Percentiles rank a stretch among this genome's conserved stretches.
These are phyloP conservation scores for Charina bottae DNA, from an alignment of 2,113 vertebrate species.

Conservation along the genomic window DNA sequence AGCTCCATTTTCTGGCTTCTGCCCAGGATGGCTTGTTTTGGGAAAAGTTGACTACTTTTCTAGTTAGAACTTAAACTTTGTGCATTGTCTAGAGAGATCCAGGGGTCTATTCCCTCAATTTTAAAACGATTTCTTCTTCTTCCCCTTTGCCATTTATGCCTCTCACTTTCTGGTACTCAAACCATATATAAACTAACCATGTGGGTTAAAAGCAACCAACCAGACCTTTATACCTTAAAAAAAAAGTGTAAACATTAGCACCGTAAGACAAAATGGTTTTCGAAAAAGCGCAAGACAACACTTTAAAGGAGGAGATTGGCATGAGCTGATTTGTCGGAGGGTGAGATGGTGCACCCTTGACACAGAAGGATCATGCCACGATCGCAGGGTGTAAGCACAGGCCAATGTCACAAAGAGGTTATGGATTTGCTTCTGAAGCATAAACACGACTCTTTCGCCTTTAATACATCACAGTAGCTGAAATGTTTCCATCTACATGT, in stretches of 20 bases:
- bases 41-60: neutral
- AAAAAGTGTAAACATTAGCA: slow-evolving; percentile 59
- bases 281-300: slow-evolving; percentile 1
- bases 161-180: slow-evolving; percentile 20
- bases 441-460: slow-evolving; percentile 35
- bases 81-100: neutral
- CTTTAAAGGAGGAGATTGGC: slow-evolving; percentile 15
- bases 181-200: neutral
- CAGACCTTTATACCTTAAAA: slow-evolving; percentile 22
- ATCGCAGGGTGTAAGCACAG: slow-evolving; percentile 9
- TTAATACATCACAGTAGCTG: slow-evolving; percentile 45
- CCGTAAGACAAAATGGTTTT: slow-evolving; percentile 45
- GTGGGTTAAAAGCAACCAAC: slow-evolving; percentile 21
- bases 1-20: neutral
- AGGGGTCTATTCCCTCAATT: slow-evolving; percentile 21
- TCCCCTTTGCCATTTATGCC: slow-evolving; percentile 24
- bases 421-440: slow-evolving; percentile 43
- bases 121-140: neutral
- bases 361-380: neutral
- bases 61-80: neutral
- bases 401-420: slow-evolving; percentile 23
- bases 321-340: neutral
- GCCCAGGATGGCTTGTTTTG: neutral
- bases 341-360: neutral
- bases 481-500: slow-evolving; percentile 19